phyloP scores from a whole-genome alignment of 2,888 invertebrate species.

The Pseudanteris insignis region DNA sequence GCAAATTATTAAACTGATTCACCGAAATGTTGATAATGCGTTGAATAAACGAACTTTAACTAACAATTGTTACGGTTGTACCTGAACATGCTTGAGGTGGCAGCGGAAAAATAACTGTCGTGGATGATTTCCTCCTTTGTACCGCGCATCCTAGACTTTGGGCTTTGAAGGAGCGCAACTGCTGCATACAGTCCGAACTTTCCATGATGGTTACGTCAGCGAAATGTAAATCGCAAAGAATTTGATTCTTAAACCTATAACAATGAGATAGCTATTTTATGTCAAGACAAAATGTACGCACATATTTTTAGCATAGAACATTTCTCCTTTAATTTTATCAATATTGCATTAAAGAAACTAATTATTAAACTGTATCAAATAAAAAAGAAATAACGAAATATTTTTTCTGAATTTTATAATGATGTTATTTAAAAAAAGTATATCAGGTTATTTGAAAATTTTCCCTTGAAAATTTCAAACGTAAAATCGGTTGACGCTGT shows the following conservation, averaged over 20 bases:
- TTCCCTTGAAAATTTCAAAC: no score
- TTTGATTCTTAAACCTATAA: conserved; percentile 82
- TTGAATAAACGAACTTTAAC: neutral
- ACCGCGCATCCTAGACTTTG: conserved; percentile 95
- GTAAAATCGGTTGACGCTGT: no score
- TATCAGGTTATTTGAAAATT: no score
- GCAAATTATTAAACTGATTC: no score
- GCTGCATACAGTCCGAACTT: conserved; percentile 97
- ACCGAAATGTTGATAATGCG: neutral
- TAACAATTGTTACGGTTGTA: no score
- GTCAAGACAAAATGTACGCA: no score
- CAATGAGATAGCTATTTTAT: neutral
- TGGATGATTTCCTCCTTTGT: conserved; percentile 90
- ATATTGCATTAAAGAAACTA: no score
- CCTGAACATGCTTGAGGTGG: conserved; percentile 95
- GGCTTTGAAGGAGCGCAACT: conserved; percentile 94
- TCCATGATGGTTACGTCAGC: conserved; percentile 97
- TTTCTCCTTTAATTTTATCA: no score
- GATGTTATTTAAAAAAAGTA: no score
- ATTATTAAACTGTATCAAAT: no score
- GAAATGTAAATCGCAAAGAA: conserved; percentile 95
- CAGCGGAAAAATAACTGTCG: conserved; percentile 91
- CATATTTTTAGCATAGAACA: no score
- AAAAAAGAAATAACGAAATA: neutral
- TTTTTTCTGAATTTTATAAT: neutral